Evolutionary conservation across 92 coral and sea anemone species (phyloP).

Genomic region (Porites rus): DNA sequence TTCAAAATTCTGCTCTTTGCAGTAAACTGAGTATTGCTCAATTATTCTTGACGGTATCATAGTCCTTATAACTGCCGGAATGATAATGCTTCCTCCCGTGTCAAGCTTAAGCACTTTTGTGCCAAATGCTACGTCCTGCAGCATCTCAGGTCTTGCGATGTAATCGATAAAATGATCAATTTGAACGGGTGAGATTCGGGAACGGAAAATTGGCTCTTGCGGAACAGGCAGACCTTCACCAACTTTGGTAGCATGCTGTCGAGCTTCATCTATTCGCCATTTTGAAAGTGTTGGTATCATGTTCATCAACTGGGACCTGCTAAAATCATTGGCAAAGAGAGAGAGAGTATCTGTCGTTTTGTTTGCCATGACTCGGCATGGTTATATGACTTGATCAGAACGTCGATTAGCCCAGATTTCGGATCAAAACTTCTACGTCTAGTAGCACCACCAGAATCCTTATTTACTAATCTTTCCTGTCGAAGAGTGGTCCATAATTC

Average conservation of each 20-base stretch:
- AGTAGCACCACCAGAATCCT: constrained; percentile 11
- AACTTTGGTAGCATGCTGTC: too few relatives aligned
- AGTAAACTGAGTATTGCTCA: constrained; percentile 43
- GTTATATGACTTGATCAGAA: constrained; percentile 32
- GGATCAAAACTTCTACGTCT: constrained; percentile 50
- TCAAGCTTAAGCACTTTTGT: constrained; percentile 60
- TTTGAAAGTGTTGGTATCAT: constrained; percentile 57
- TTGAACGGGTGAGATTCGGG: too few relatives aligned
- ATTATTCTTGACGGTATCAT: constrained; percentile 64
- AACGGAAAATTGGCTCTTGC: too few relatives aligned
- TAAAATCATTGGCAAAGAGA: constrained; percentile 73
- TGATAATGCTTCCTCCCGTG: constrained; percentile 59
- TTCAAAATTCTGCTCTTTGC: constrained; percentile 51
- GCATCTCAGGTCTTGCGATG: too few relatives aligned
- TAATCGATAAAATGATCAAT: too few relatives aligned
- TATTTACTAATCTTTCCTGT: neutral
- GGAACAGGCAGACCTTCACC: too few relatives aligned
- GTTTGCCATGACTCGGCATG: constrained; percentile 25
- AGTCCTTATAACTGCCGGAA: constrained; percentile 63
- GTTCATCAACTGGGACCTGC: constrained; percentile 47
- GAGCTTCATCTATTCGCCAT: too few relatives aligned
- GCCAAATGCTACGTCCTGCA: constrained; percentile 72
- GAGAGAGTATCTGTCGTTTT: constrained; percentile 62
- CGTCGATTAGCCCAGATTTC: constrained; percentile 41
- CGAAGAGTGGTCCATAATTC: too few relatives aligned